phyloP scores from a whole-genome alignment of 2,113 vertebrate species.

The Isurus oxyrinchus region DNA sequence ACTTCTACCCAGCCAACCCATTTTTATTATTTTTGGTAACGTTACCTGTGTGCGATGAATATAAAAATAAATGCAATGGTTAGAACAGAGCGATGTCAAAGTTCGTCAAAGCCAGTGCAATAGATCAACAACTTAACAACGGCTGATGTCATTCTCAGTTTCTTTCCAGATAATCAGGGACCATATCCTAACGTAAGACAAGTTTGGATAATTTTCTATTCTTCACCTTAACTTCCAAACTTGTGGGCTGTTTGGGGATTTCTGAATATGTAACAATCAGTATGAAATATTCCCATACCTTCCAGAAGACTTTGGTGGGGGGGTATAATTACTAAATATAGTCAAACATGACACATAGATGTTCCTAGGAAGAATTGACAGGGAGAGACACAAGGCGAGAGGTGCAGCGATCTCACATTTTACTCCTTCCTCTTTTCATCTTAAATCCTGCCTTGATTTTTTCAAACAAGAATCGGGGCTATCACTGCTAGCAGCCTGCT shows the following conservation, averaged over 20 bases:
- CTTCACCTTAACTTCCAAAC: no score
- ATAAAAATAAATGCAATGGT: background rate
- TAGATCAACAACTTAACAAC: background rate
- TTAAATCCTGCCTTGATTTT: background rate
- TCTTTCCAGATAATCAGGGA: background rate
- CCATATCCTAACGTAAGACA: background rate
- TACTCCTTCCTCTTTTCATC: background rate
- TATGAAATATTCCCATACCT: no score
- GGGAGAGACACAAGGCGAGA: background rate
- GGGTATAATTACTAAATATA: no score
- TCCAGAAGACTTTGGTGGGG: no score
- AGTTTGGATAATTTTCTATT: no score
- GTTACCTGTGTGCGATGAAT: background rate
- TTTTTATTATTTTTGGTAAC: no score
- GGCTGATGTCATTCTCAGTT: background rate
- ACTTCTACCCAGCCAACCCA: background rate
- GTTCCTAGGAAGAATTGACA: background rate
- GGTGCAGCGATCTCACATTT: background rate
- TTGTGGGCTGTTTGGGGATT: no score
- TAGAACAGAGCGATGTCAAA: background rate
- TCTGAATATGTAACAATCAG: no score
- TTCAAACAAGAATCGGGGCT: background rate
- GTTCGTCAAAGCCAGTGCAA: background rate
- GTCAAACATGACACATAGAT: background rate
- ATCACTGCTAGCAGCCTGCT: background rate